Conservation (phyloP, 2,113 vertebrate species). For the Xiphorhynchus elegans region DNA sequence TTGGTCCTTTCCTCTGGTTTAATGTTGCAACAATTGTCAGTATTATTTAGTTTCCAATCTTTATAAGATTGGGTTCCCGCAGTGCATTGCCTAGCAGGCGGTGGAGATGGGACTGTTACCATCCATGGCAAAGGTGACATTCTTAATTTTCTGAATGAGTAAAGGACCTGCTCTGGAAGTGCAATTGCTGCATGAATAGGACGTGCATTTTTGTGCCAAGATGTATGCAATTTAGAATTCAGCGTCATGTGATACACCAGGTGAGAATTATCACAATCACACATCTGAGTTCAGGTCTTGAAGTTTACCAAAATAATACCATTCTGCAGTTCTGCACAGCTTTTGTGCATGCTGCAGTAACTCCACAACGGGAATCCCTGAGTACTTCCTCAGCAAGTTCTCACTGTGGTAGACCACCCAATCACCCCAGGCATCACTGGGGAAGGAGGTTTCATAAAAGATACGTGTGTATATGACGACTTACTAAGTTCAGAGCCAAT, state of each 20-base stretch:
- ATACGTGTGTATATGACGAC: background rate
- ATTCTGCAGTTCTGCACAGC: background rate
- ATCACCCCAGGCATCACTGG: fast-evolving
- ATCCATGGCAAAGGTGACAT: fast-evolving
- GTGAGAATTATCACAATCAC: background rate
- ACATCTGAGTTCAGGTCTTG: fast-evolving
- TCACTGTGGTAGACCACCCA: background rate
- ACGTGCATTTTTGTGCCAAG: background rate
- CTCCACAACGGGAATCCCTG: background rate
- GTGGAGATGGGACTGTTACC: background rate
- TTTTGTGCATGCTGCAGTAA: background rate
- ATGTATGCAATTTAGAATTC: background rate
- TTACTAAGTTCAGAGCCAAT: background rate
- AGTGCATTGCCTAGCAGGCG: background rate
- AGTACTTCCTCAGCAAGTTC: background rate
- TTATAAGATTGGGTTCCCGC: no score
- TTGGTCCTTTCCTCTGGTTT: no score
- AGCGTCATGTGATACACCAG: background rate
- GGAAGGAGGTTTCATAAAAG: background rate
- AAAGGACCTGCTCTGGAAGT: background rate
- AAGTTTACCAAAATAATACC: background rate
- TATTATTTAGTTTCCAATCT: no score
- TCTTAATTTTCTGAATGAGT: background rate
- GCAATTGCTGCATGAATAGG: fast-evolving
- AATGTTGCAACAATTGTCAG: no score